These are phyloP conservation scores for Aldabrachelys gigantea DNA, from an alignment of 2,113 vertebrate species.

Conservation along the genomic window DNA sequence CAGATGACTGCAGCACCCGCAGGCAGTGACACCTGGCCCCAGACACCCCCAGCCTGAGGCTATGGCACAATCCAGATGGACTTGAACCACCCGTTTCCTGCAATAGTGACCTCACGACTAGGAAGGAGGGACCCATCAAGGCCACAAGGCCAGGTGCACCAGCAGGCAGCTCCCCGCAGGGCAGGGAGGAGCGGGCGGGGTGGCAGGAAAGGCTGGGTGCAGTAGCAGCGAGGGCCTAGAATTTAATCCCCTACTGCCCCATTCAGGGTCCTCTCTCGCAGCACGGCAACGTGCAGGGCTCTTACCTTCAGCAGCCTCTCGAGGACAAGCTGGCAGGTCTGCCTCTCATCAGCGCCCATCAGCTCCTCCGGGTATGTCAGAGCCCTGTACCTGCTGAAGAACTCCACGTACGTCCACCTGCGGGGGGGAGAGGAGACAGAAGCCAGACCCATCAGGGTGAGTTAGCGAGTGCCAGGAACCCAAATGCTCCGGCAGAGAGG, in stretches of 20 bases:
- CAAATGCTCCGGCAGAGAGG: background rate
- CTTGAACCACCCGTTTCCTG: no score
- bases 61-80: no score
- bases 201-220: no score
- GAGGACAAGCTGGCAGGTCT: constrained; percentile 67
- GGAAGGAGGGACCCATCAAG: background rate
- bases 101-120: no score
- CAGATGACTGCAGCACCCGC: no score
- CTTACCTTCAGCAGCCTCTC: constrained; percentile 41
- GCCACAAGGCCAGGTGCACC: no score
- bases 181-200: no score
- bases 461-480: background rate
- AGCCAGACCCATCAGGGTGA: constrained; percentile 12
- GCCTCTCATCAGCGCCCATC: background rate
- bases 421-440: no score
- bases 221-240: background rate
- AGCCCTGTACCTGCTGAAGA: constrained; percentile 79
- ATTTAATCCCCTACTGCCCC: background rate
- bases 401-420: constrained; percentile 82
- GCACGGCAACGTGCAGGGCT: background rate
- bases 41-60: no score
- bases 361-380: constrained; percentile 63
- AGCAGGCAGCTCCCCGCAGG: no score
- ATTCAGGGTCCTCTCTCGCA: no score
- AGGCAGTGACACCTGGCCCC: no score